Percentiles rank a stretch among this genome's conserved stretches.
Conservation (phyloP, 2,113 vertebrate species). For the Anser brachyrhynchus region DNA sequence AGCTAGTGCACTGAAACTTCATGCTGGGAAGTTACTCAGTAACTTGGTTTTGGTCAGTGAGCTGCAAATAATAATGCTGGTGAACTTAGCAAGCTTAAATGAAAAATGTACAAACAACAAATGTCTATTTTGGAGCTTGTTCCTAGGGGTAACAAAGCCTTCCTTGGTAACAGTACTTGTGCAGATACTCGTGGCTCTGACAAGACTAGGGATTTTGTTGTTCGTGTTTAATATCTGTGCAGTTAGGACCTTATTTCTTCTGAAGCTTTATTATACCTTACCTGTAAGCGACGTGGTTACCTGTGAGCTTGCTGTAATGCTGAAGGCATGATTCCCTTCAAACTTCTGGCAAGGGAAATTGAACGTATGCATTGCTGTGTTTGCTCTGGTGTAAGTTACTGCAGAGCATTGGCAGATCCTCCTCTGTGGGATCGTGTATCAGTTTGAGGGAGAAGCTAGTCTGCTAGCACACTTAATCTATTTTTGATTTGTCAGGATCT, state of each 20-base stretch:
- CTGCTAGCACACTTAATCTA: slow-evolving; percentile 23
- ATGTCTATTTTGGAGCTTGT: not conserved
- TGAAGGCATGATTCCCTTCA: not conserved
- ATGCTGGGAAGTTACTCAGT: not conserved
- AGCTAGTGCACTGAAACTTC: not conserved
- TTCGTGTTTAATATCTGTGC: not conserved
- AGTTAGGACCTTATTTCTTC: not conserved
- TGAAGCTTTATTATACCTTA: not conserved
- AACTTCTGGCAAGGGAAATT: not conserved
- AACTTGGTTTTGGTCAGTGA: not conserved
- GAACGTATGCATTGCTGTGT: not conserved
- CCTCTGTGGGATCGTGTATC: not conserved
- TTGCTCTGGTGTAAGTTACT: not conserved
- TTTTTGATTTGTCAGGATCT: slow-evolving; percentile 23
- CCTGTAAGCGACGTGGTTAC: not conserved
- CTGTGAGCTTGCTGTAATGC: not conserved
- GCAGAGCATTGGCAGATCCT: not conserved
- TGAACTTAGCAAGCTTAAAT: not conserved
- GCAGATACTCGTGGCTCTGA: not conserved
- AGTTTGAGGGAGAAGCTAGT: not conserved
- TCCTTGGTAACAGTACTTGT: not conserved
- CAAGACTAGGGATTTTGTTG: not conserved
- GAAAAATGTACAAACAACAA: not conserved
- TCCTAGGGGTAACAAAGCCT: not conserved
- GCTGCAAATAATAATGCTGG: not conserved